These are phyloP conservation scores for Heliornis fulica DNA, from an alignment of 2,113 vertebrate species.

Conservation along the genomic window DNA sequence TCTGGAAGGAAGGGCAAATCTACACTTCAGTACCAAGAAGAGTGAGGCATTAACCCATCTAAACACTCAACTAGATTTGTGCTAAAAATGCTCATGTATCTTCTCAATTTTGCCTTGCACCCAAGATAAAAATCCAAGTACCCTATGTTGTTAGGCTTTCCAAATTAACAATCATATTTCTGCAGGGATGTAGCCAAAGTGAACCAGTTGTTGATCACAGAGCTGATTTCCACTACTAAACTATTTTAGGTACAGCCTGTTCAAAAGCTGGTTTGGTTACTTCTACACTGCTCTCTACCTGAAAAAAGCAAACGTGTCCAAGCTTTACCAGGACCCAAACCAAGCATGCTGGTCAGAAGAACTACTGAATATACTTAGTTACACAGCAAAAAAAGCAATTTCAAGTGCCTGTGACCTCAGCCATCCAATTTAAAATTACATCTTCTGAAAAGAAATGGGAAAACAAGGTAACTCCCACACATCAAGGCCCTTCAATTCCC, in stretches of 20 bases:
- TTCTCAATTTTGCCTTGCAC: not conserved
- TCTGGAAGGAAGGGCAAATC: not conserved
- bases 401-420: not conserved
- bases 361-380: not conserved
- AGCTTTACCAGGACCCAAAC: not conserved
- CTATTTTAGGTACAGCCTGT: not conserved
- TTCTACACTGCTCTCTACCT: not conserved
- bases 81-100: not conserved
- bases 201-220: not conserved
- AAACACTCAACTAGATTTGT: not conserved
- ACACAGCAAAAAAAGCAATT: too few relatives aligned
- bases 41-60: not conserved
- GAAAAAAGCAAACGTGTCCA: not conserved
- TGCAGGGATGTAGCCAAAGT: not conserved
- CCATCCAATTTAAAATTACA: not conserved
- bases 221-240: not conserved
- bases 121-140: not conserved
- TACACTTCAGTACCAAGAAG: not conserved
- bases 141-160: not conserved
- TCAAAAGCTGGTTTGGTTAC: not conserved
- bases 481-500: not conserved
- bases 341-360: not conserved
- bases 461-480: not conserved
- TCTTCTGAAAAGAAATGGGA: not conserved
- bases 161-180: not conserved